Base-by-base conservation (phyloP, 2,888 invertebrate species). In the Biston stratarius region DNA sequence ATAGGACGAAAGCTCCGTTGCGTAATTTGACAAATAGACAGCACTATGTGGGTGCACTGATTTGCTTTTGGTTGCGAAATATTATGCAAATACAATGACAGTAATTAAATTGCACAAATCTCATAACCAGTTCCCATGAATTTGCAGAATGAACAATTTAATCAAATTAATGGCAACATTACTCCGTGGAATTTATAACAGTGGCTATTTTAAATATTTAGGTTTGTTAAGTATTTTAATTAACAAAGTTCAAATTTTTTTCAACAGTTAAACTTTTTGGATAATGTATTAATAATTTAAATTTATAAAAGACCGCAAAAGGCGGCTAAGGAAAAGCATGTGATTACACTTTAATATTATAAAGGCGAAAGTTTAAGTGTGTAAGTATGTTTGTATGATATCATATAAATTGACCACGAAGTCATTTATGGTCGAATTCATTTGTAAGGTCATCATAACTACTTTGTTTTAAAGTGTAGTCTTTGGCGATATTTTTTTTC, bases 21-120 rank as follows among this genome's bases (percentile, higher is more conserved):
- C 9, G 24, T 24, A 11, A 42, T 53, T 62, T 69, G 63, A 52
- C 65, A 67, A 14, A 8, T 14, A 59, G 15, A 61, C 59, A 49
- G 53, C 10, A 36, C 12, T 56, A 59, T 68, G 61, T 71, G 69
- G 70, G 74, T 69, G 64, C 70, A 70, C 56, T 70, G 56, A 62
- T 60, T 65, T 24, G 40, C 45, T 57, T 68, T 69, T 33, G 40
- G 48, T 72, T 70, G 64, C 67, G 53, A 56, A 64, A 67, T 64
- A 55, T 40, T 67, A 57, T 61, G 67, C 45, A 68, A 71, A 71
- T 72, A 64, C 64, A 62, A 67, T 64, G 61, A 40, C 53, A 58
- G 62, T 69, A 72, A 73, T 74, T 73, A 61, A 66, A 67, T 71
- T 69, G 55, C 66, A 67, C 64, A 65, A 66, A 64, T 67, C 64